phyloP scores from a whole-genome alignment of 2,113 vertebrate species.

The Trichomycterus rosablanca region DNA sequence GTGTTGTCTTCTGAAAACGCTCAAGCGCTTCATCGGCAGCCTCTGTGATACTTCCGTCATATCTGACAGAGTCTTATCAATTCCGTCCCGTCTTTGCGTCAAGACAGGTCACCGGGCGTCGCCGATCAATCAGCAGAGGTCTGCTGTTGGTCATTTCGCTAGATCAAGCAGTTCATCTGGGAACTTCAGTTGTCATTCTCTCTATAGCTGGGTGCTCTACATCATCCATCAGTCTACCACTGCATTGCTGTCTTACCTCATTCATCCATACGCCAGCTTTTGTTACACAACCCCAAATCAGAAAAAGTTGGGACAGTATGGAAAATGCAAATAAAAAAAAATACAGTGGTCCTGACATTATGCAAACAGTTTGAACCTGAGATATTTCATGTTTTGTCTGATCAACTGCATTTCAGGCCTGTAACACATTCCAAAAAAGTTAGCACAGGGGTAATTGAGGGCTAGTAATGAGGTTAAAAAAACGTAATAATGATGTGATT shows the following conservation, averaged over 20 bases:
- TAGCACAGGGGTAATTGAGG: too few relatives aligned
- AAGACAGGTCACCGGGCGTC: too few relatives aligned
- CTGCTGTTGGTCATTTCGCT: constrained; percentile 37
- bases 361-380: too few relatives aligned
- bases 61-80: constrained; percentile 69
- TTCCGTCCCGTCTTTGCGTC: constrained; percentile 58
- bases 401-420: too few relatives aligned
- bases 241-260: constrained; percentile 8
- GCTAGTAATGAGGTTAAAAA: too few relatives aligned
- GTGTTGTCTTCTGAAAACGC: constrained; percentile 54
- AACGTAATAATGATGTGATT: too few relatives aligned
- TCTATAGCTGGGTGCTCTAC: constrained; percentile 24
- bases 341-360: too few relatives aligned
- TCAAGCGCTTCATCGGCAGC: constrained; percentile 51
- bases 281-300: too few relatives aligned
- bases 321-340: too few relatives aligned
- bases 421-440: too few relatives aligned
- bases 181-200: constrained; percentile 16
- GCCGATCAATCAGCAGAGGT: constrained; percentile 67
- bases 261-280: constrained; percentile 25
- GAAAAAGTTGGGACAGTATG: too few relatives aligned
- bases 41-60: constrained; percentile 66
- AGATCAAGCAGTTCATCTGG: constrained; percentile 27
- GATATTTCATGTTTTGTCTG: too few relatives aligned
- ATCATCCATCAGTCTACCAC: constrained; percentile 20